phyloP scores from a whole-genome alignment of 1,140 invertebrate species.

The Brachionus plicatilis region DNA sequence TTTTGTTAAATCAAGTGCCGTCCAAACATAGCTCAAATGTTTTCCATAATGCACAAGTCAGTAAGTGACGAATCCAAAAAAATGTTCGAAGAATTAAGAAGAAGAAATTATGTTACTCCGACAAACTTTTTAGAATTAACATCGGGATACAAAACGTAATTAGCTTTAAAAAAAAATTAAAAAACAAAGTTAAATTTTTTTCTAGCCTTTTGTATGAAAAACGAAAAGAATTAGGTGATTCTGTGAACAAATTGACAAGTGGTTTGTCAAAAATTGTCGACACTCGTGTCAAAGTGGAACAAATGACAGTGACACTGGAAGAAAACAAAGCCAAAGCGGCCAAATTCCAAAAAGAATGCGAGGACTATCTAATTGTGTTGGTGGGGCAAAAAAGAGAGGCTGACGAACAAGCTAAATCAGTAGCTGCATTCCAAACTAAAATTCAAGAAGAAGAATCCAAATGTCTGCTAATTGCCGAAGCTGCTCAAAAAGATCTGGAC shows the following conservation, averaged over 20 bases:
- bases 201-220: slow-evolving; percentile 68
- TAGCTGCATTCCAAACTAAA: slow-evolving; percentile 63
- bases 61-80: slow-evolving; percentile 63
- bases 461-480: slow-evolving; percentile 70
- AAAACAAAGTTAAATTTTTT: slow-evolving; percentile 18
- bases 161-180: neutral
- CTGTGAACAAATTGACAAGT: slow-evolving; percentile 66
- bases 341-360: slow-evolving; percentile 67
- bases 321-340: slow-evolving; percentile 68
- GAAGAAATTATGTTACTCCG: slow-evolving; percentile 78
- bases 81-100: slow-evolving; percentile 69
- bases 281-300: slow-evolving; percentile 63
- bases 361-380: slow-evolving; percentile 69
- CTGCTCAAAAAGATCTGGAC: slow-evolving; percentile 71
- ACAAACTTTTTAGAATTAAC: slow-evolving; percentile 77
- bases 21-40: slow-evolving; percentile 64
- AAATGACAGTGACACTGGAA: slow-evolving; percentile 72
- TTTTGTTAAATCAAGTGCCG: neutral
- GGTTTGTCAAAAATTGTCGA: slow-evolving; percentile 74
- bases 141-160: slow-evolving; percentile 70
- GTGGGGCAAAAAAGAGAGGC: slow-evolving; percentile 70
- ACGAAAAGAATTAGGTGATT: slow-evolving; percentile 63
- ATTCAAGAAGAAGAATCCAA: slow-evolving; percentile 72
- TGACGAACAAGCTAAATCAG: slow-evolving; percentile 67
- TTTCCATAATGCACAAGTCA: slow-evolving; percentile 70